Evolutionary conservation across 2,113 vertebrate genomes (phyloP).

Genomic region (Sphaerodactylus townsendi): DNA sequence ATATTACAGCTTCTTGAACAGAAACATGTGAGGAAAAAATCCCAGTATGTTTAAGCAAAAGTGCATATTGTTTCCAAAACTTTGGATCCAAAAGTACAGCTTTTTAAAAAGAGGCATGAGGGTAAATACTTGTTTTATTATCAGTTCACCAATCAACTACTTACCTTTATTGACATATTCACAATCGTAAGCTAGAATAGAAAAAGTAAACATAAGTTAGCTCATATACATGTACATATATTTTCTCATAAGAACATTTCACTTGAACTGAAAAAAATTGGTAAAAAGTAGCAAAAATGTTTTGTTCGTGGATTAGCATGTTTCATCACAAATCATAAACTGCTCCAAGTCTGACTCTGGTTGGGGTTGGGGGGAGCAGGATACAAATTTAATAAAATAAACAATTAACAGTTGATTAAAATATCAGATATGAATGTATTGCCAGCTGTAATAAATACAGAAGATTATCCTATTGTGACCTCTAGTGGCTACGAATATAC

Average conservation of each 20-base stretch:
- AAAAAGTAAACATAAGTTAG: slow-evolving; percentile 17
- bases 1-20: not conserved
- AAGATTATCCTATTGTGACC: slow-evolving; percentile 57
- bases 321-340: not conserved
- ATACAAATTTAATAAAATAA: too few species aligned
- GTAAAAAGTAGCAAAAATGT: not conserved
- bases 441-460: not conserved
- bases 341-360: too few species aligned
- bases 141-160: slow-evolving; percentile 1
- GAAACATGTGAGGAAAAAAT: not conserved
- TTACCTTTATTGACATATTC: slow-evolving; percentile 98
- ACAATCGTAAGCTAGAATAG: slow-evolving; percentile 91
- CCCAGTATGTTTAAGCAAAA: not conserved
- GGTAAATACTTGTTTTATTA: not conserved
- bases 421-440: not conserved
- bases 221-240: not conserved
- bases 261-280: not conserved
- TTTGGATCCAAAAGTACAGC: not conserved
- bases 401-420: not conserved
- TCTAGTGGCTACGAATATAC: slow-evolving; percentile 56
- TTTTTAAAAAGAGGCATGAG: not conserved
- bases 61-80: not conserved
- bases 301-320: not conserved
- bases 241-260: not conserved
- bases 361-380: too few species aligned